phyloP scores from a whole-genome alignment of 1,140 invertebrate species.

The Philopotamus ludificatus region DNA sequence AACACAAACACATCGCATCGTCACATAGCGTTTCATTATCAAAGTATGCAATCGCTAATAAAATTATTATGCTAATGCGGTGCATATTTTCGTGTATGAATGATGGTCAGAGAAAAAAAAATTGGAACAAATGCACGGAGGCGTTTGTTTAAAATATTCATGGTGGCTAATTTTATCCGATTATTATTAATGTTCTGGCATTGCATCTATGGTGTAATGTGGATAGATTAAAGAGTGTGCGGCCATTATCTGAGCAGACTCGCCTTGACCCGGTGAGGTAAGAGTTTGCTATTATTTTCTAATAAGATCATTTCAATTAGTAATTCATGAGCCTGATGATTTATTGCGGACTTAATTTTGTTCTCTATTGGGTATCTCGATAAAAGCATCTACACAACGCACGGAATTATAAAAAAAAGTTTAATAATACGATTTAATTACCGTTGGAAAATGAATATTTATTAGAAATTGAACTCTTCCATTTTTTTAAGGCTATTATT shows the following conservation, averaged over 20 bases:
- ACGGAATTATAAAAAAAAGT: too few relatives aligned
- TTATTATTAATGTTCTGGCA: neutral
- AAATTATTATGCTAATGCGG: too few relatives aligned
- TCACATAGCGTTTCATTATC: neutral
- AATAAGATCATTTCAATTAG: constrained; percentile 26
- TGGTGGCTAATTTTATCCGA: neutral
- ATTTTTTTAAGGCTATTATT: too few relatives aligned
- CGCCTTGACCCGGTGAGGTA: constrained; percentile 18
- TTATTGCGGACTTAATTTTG: constrained; percentile 18
- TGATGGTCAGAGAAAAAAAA: too few relatives aligned
- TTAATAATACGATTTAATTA: too few relatives aligned
- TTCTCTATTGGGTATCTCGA: neutral
- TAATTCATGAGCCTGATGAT: constrained; percentile 1
- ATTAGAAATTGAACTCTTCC: too few relatives aligned
- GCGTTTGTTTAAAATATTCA: too few relatives aligned
- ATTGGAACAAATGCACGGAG: too few relatives aligned
- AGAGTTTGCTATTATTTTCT: constrained; percentile 17
- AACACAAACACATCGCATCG: neutral
- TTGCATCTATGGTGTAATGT: neutral
- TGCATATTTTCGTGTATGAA: too few relatives aligned
- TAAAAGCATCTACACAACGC: too few relatives aligned
- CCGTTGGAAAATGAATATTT: too few relatives aligned
- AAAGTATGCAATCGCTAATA: constrained; percentile 8
- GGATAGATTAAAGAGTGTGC: neutral
- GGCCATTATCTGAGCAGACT: neutral